phyloP scores from a whole-genome alignment of 1,140 invertebrate species.

The Heliconius eleuchia region DNA sequence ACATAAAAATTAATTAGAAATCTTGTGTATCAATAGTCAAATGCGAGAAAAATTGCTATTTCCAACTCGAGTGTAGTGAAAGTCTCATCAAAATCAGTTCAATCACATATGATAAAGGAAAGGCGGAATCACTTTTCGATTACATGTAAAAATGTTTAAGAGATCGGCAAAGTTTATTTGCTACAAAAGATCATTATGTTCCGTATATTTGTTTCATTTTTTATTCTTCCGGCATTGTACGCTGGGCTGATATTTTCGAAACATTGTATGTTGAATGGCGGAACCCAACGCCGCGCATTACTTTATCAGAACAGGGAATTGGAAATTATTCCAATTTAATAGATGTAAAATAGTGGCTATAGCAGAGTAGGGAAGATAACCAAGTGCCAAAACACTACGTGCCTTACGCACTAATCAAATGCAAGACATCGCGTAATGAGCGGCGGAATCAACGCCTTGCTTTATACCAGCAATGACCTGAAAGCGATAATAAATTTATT shows the following conservation, averaged over 20 bases:
- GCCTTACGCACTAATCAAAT: too few species aligned
- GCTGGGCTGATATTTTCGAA: not conserved
- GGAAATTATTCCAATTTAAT: not conserved
- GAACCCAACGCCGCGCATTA: too few species aligned
- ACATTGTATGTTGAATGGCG: not conserved
- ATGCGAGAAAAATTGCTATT: not conserved
- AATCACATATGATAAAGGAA: slow-evolving; percentile 12
- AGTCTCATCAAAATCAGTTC: slow-evolving; percentile 13
- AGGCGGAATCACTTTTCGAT: slow-evolving; percentile 1
- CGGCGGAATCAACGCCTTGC: too few species aligned
- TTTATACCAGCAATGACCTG: too few species aligned
- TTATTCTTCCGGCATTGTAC: not conserved
- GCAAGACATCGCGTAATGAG: too few species aligned
- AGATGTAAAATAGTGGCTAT: too few species aligned
- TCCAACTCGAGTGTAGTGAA: slow-evolving; percentile 1
- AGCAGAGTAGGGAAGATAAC: too few species aligned
- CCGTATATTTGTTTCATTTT: not conserved
- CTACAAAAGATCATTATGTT: not conserved
- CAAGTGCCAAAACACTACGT: too few species aligned
- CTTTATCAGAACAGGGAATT: not conserved
- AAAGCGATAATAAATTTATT: too few species aligned
- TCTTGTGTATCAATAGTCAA: not conserved
- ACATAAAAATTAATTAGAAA: not conserved
- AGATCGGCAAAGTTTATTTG: not conserved
- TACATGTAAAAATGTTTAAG: not conserved